phyloP scores from a whole-genome alignment of 1,140 invertebrate species.

The Cryptotermes secundus region DNA sequence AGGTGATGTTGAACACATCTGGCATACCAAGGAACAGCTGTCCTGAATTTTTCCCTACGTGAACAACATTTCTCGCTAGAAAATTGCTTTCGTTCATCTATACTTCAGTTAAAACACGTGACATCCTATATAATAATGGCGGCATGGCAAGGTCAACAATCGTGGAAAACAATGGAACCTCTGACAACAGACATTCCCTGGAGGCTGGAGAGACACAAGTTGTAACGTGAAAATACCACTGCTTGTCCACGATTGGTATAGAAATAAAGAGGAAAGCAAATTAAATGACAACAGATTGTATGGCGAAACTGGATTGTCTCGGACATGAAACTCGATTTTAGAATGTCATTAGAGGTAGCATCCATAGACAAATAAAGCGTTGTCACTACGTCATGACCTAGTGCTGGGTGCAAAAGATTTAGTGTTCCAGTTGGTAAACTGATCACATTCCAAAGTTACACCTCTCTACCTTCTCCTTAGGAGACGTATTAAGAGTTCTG shows the following conservation, averaged over 20 bases:
- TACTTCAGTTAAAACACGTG: neutral
- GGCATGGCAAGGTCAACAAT: neutral
- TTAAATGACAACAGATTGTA: neutral
- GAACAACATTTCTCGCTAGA: neutral
- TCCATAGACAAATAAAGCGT: neutral
- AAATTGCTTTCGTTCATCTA: neutral
- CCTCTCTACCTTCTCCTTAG: no score
- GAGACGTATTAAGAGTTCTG: no score
- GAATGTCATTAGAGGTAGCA: neutral
- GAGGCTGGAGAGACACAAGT: neutral
- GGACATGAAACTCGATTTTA: neutral
- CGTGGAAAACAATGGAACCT: conserved; percentile 11
- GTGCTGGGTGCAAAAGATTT: neutral
- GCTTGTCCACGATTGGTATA: neutral
- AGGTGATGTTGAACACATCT: neutral
- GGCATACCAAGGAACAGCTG: neutral
- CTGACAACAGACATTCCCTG: neutral
- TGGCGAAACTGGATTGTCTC: no score
- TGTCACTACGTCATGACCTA: neutral
- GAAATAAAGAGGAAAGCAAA: neutral
- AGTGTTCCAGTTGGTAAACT: neutral
- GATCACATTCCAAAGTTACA: no score
- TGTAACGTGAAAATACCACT: neutral
- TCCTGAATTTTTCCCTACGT: neutral
- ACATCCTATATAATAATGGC: neutral